Base-by-base conservation (phyloP, 2,888 invertebrate genomes). In the Torymus aiolomorphi region DNA sequence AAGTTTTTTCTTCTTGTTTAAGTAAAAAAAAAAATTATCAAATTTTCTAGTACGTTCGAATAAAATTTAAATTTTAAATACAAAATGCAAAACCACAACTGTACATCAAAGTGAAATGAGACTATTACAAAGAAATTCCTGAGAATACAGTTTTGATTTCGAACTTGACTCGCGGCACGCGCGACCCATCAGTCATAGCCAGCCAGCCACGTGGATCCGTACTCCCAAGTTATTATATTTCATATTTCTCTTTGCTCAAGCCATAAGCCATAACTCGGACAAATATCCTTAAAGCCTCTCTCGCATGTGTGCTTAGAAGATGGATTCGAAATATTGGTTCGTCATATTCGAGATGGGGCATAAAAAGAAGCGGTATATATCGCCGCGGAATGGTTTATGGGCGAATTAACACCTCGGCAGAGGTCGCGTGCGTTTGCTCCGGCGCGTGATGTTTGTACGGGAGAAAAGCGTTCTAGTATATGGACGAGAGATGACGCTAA, bases 191-290 rank as follows among this genome's bases (percentile, higher is more conserved):
- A 42, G 8, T 8, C 42, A 42, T 12, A 56, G 20, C 20, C 12
- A 4, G 0, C 11, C 2, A n/a, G 31, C 69, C 42, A 42, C 76
- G 76, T 76, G 69, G 54, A 61, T 62, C 0, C 1, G 70, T 76
- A 70, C 70, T 24, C 70, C 31, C 56, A 63, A 76, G 24, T 70
- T 76, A 76, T 76, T 24, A 76, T 70, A 70, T 70, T 70, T 76
- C 20, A 76, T 76, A 70, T 70, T 70, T 76, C 13, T 76, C 62
- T 76, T 70, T 63, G 56, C 49, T 20, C 8, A 74, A 65, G 54
- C 12, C 14, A 66, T 66, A 57, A 66, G 49, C 52, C 69, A 76
- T 56, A 76, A 76, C 52, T 63, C 76, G 61, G 63, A 31, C 70
- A 70, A 62, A 66, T 51, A 66, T 75, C 51, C 16, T 75, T 59